Evolutionary conservation across 2,113 vertebrate species (phyloP).

Genomic region (Cyphomyrus discorhynchus): DNA sequence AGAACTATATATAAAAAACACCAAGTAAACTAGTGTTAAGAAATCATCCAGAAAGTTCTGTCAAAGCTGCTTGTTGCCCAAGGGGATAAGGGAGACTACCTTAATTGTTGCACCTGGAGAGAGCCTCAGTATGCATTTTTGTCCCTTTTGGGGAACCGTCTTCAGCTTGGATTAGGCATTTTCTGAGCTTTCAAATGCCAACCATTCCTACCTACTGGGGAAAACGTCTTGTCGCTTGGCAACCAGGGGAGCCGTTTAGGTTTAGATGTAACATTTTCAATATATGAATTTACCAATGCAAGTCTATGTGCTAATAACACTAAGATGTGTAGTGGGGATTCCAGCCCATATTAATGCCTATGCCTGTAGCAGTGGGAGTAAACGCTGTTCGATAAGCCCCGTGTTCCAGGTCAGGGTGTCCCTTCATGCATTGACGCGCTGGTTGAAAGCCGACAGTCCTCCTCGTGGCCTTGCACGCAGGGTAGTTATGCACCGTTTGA

Average conservation of each 20-base stretch:
- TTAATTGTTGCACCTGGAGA: not conserved
- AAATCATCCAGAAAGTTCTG: constrained; percentile 14
- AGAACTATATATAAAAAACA: constrained; percentile 39
- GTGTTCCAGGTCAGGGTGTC: not conserved
- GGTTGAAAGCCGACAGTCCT: constrained; percentile 11
- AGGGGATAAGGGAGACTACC: constrained; percentile 4
- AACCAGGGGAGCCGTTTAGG: not conserved
- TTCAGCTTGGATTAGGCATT: not conserved
- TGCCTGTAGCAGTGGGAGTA: constrained; percentile 23
- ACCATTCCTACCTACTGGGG: not conserved
- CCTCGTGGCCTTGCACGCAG: not conserved
- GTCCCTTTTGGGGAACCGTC: not conserved
- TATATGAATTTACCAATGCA: constrained; percentile 15
- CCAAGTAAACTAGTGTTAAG: constrained; percentile 25
- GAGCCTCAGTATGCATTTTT: not conserved
- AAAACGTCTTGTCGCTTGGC: not conserved
- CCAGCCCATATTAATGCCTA: constrained; percentile 14
- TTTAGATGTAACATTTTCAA: not conserved
- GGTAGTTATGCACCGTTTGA: constrained; percentile 14
- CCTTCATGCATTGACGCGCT: not conserved
- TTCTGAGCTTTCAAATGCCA: not conserved
- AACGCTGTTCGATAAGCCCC: constrained; percentile 29
- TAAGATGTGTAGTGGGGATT: constrained; percentile 4
- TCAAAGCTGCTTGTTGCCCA: not conserved
- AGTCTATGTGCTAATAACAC: not conserved